Base-by-base conservation (phyloP, 30 jellyfish, hydroid and myxozoan genomes). In the Aurelia aurita complex sp. Pacific region DNA sequence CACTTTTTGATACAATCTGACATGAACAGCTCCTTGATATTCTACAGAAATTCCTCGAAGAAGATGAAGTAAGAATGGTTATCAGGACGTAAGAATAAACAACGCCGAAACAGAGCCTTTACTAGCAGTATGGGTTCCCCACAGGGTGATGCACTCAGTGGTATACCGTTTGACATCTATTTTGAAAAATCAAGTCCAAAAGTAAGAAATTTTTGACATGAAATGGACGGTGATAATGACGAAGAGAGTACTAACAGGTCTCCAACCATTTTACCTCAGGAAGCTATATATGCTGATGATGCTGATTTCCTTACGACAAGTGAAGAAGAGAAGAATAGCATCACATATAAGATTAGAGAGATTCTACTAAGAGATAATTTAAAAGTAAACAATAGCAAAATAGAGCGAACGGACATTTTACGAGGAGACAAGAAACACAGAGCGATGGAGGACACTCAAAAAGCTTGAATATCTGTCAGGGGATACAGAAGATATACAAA, bases 61-160 rank as follows among this genome's bases (percentile, higher is more conserved):
- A 81, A 42, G 76, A 81, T 35, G 83, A 81, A 81, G 91, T 57
- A 43, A 81, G 67, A 68, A 46, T 69, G 91, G 67, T 81, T 54
- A 77, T 50, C 78, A 63, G 67, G 33, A 64, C 43, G 69, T 63
- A 64, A 79, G 89, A 33, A 79, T 65, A 79, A 79, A 65, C 54
- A 79, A 79, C 80, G 62, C 80, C 63, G 80, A 65, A 63, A 64
- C 80, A n/a, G 81, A 50, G 81, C 79, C 79, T 78, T 78, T 70
- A 78, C 53, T 60, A 78, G 79, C 67, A 63, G 29, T 78, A 63
- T 63, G 53, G 88, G 88, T 16, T 79, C 89, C 38, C 89, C 89
- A 79, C 80, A 64, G 36, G 80, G 80, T 79, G 81, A 79, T 79
- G 81, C 81, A 53, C 70, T 62, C 51, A 79, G 80, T 42, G 80